Percentiles rank a stretch among this genome's conserved stretches.
Evolutionary conservation across 2,113 vertebrate species (phyloP).

Genomic region (Charadrius vociferus): DNA sequence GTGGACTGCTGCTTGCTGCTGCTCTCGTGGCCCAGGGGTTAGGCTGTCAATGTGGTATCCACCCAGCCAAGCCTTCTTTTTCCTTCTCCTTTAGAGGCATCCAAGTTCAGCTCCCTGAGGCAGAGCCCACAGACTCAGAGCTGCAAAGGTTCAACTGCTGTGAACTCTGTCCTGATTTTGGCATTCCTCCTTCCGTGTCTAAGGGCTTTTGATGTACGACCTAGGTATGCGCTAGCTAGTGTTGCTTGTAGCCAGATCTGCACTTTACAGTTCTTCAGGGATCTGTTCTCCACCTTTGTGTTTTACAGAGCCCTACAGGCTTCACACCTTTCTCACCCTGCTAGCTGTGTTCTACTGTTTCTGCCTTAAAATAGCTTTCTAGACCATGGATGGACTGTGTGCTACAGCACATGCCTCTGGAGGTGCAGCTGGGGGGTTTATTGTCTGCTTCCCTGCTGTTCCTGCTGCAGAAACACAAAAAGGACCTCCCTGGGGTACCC

Average conservation of each 20-base stretch:
- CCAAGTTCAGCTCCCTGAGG: neutral
- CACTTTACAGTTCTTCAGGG: neutral
- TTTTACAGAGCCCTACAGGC: neutral
- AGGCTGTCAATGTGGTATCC: neutral
- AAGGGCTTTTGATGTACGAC: neutral
- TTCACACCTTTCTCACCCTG: neutral
- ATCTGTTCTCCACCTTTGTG: neutral
- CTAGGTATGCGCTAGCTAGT: neutral
- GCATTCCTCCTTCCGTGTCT: neutral
- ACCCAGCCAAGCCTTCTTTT: neutral
- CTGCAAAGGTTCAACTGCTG: neutral
- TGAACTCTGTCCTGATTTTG: neutral
- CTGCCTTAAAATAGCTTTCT: neutral
- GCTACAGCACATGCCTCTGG: rapidly evolving
- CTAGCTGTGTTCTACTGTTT: neutral
- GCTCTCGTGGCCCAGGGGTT: neutral
- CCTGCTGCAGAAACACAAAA: neutral
- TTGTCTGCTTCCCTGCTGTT: neutral
- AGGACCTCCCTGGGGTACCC: neutral
- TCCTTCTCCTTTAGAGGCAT: neutral
- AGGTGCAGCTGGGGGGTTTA: neutral
- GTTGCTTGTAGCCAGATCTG: neutral
- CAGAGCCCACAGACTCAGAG: neutral
- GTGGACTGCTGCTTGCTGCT: neutral
- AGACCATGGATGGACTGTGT: neutral